A percentile compares a stretch with the other conserved stretches of the same genome.
Evolutionary conservation across 1,140 invertebrate genomes (phyloP).

Genomic region (Potamilus streckersoni): DNA sequence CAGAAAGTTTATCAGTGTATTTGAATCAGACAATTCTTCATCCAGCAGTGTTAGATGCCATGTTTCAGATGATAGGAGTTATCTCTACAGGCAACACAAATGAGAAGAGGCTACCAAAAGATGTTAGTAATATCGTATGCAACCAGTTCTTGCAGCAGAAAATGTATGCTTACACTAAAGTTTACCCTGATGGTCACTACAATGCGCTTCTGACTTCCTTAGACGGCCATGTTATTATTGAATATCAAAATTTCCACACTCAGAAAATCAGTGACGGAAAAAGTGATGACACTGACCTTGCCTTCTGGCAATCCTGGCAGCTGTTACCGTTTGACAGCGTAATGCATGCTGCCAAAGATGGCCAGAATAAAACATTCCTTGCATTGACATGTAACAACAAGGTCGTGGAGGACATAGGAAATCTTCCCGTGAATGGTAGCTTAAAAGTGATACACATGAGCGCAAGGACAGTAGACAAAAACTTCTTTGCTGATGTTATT

Average conservation of each 20-base stretch:
- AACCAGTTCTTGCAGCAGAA: conserved; percentile 7
- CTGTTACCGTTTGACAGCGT: too few relatives aligned
- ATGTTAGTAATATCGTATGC: conserved; percentile 12
- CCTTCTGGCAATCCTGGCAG: too few relatives aligned
- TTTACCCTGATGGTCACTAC: conserved; percentile 26
- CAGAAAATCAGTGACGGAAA: too few relatives aligned
- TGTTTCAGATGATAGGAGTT: conserved; percentile 41
- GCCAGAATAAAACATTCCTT: too few relatives aligned
- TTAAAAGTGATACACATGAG: too few relatives aligned
- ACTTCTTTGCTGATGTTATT: too few relatives aligned
- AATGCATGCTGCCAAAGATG: too few relatives aligned
- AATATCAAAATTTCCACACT: not conserved
- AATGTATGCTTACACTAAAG: conserved; percentile 25
- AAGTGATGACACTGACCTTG: too few relatives aligned
- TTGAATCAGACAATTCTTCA: conserved; percentile 36
- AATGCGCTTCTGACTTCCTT: conserved; percentile 33
- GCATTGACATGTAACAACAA: too few relatives aligned
- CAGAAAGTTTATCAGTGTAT: conserved; percentile 32
- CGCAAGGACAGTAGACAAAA: too few relatives aligned
- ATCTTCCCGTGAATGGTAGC: too few relatives aligned
- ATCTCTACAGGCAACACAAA: not conserved
- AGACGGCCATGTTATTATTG: conserved; percentile 40
- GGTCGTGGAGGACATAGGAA: too few relatives aligned
- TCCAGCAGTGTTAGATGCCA: conserved; percentile 43
- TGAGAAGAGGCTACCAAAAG: conserved; percentile 20